Conservation (phyloP, 2,113 vertebrate genomes). For the Pyrgilauda ruficollis region DNA sequence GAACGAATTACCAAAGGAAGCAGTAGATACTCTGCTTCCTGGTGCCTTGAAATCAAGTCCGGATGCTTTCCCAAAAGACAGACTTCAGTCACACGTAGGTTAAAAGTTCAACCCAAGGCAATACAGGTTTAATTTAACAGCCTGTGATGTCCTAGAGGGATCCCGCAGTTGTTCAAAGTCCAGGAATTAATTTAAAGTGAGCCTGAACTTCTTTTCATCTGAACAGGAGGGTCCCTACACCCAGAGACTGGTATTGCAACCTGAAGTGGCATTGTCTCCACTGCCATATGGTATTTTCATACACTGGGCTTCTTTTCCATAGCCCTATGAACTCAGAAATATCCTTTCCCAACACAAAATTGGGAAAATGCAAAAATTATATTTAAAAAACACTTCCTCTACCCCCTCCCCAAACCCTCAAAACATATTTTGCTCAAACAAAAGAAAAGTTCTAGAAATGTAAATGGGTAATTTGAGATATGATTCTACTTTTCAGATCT, state of each 20-base stretch:
- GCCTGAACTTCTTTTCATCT: not conserved
- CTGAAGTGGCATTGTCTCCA: not conserved
- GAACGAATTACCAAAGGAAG: slow-evolving; percentile 44
- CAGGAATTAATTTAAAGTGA: slow-evolving; percentile 34
- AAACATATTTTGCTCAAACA: not conserved
- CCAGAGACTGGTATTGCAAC: not conserved
- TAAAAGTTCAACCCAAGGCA: slow-evolving; percentile 36
- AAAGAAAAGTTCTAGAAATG: slow-evolving; percentile 30
- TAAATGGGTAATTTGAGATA: slow-evolving; percentile 3
- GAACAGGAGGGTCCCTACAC: not conserved
- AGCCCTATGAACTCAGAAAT: slow-evolving; percentile 37
- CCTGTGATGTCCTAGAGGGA: not conserved
- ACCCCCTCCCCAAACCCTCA: fast-evolving
- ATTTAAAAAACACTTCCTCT: not conserved
- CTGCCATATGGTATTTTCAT: not conserved
- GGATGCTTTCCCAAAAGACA: slow-evolving; percentile 13
- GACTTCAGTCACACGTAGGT: not conserved
- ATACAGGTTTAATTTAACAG: slow-evolving; percentile 1
- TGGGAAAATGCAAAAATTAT: not conserved
- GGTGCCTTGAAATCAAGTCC: slow-evolving; percentile 7
- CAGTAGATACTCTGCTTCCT: slow-evolving; percentile 21
- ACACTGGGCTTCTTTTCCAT: not conserved
- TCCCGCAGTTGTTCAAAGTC: not conserved
- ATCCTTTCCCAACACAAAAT: not conserved
- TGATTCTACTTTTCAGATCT: slow-evolving; percentile 64